Evolutionary conservation across 2,113 vertebrate genomes (phyloP).

Genomic region (Delphinapterus leucas): DNA sequence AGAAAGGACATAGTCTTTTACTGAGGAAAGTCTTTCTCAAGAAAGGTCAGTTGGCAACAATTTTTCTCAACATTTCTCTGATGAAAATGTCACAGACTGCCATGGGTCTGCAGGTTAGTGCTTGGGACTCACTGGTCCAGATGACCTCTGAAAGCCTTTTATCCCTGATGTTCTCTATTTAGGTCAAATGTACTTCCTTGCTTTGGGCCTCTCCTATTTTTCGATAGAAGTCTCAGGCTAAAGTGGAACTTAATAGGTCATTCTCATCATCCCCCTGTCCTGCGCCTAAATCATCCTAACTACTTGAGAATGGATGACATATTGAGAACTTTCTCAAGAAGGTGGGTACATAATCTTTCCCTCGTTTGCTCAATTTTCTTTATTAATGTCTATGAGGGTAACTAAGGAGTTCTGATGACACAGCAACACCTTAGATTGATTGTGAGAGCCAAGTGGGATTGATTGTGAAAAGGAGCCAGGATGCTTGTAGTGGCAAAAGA

Average conservation of each 20-base stretch:
- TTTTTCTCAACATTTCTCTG: not conserved
- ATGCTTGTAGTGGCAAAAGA: not conserved
- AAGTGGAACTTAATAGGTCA: conserved; percentile 2
- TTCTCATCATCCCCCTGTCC: not conserved
- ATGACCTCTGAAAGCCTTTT: conserved; percentile 21
- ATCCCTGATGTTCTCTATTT: conserved; percentile 9
- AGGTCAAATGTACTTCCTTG: not conserved
- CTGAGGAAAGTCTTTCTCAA: conserved; percentile 23
- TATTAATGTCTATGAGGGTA: conserved; percentile 31
- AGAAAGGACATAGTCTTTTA: conserved; percentile 25
- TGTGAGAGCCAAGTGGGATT: conserved; percentile 16
- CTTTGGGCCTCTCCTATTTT: not conserved
- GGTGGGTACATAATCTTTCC: not conserved
- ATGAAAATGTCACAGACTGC: conserved; percentile 44
- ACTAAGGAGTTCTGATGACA: conserved; percentile 29
- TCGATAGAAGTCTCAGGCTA: conserved; percentile 17
- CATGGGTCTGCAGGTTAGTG: not conserved
- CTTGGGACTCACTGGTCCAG: not conserved
- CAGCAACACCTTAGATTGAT: not conserved
- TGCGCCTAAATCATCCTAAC: conserved; percentile 10
- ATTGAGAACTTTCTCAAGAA: conserved; percentile 29
- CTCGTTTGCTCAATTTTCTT: conserved; percentile 19
- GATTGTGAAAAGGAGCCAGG: conserved; percentile 32
- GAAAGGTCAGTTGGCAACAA: conserved; percentile 2
- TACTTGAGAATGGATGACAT: conserved; percentile 18